Conservation (phyloP, 2,888 invertebrate species). For the Kuschelorhynchus macadamiae region DNA sequence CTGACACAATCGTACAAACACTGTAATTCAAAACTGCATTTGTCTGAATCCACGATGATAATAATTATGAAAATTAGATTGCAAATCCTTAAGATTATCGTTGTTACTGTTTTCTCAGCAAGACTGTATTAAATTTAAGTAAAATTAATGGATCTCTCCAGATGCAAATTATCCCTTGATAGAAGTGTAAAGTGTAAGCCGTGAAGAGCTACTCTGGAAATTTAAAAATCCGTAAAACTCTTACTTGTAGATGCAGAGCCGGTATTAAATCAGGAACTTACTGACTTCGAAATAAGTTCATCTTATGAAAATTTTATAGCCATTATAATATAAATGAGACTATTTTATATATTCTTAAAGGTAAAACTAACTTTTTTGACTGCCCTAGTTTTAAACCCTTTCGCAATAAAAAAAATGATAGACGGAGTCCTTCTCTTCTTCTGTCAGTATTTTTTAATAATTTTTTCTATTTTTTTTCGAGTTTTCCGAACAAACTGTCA, state of each 20-base stretch:
- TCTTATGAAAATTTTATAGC: slow-evolving; percentile 5
- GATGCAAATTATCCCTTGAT: slow-evolving; percentile 8
- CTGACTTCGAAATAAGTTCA: slow-evolving; percentile 21
- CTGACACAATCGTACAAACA: too few relatives aligned
- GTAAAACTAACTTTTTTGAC: too few relatives aligned
- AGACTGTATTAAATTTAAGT: not conserved
- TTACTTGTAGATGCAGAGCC: slow-evolving; percentile 25
- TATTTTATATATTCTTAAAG: slow-evolving; percentile 7
- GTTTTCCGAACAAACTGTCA: too few relatives aligned
- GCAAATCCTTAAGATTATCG: not conserved
- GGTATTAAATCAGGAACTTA: slow-evolving; percentile 20
- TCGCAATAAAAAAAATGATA: too few relatives aligned
- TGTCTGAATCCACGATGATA: too few relatives aligned
- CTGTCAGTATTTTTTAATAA: too few relatives aligned
- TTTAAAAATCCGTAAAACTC: slow-evolving; percentile 26
- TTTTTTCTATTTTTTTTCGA: too few relatives aligned
- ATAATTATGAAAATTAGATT: too few relatives aligned
- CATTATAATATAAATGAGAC: slow-evolving; percentile 1
- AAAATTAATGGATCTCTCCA: slow-evolving; percentile 19
- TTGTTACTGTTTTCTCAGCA: not conserved
- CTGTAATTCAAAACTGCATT: too few relatives aligned
- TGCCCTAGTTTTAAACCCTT: too few relatives aligned
- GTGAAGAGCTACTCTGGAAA: slow-evolving; percentile 6
- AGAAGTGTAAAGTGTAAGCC: slow-evolving; percentile 17
- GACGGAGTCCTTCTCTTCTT: too few relatives aligned